Conservation (phyloP, 2,797 vertebrate species). For the Poliocrania exsul region DNA sequence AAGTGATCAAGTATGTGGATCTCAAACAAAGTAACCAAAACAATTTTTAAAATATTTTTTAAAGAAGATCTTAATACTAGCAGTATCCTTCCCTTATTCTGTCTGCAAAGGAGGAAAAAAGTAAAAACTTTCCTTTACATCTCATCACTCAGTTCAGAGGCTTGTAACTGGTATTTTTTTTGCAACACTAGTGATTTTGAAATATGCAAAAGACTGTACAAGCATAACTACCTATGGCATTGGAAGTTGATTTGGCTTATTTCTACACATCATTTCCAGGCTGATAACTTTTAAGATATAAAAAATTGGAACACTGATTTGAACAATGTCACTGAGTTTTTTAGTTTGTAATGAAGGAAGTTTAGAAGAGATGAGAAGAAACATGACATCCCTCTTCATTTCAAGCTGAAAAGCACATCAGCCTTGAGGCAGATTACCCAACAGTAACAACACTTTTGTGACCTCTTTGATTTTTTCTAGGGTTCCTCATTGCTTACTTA, state of each 20-base stretch:
- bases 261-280: not conserved
- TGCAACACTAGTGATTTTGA: not conserved
- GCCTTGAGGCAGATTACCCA: not conserved
- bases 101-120: not conserved
- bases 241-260: not conserved
- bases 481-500: not conserved
- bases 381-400: not conserved
- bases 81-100: not conserved
- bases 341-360: not conserved
- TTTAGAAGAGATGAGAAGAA: not conserved
- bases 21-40: not conserved
- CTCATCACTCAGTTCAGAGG: not conserved
- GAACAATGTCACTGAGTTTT: not conserved
- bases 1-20: not conserved
- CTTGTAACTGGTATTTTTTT: not conserved
- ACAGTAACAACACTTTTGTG: not conserved
- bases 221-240: not conserved
- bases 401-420: not conserved
- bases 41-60: not conserved
- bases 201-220: not conserved
- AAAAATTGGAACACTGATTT: not conserved
- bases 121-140: not conserved
- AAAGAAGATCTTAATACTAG: not conserved
- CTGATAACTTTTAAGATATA: not conserved
- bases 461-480: not conserved